Base-by-base conservation (phyloP, 1,140 invertebrate genomes). In the Tyrophagus putrescentiae region DNA sequence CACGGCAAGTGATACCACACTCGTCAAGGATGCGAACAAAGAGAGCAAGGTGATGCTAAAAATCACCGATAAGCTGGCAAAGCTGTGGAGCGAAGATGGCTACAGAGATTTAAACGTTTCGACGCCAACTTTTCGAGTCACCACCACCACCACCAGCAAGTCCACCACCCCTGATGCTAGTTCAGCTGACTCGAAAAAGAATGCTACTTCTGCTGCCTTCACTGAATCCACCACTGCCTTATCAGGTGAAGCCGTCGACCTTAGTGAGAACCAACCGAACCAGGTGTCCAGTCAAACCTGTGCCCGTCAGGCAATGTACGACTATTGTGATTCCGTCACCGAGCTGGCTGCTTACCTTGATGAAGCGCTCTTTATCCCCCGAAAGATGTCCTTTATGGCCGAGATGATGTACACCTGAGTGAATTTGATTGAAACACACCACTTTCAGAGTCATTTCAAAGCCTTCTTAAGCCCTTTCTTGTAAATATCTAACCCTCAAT, bases 361-460 rank as follows among this genome's bases (percentile, higher is more conserved):
- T 72, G 84, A 86, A 65, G 82, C 86, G 70, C 84, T 92, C 60
- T 84, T 92, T 78, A 90, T 93, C 76, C 89, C 89, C 63, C 89
- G 88, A 73, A 92, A 93, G 72, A 93, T 92, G 89, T 91, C 87
- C 32, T 82, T 83, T 52, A 92, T 92, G 88, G 89, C 89, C 57
- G 87, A 92, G 75, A 90, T 91, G 87, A 92, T 92, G 88, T 93
- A 93, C 71, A 91, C 87, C 75, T 93, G 64, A 54, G 42, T 42
- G 29, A n/a, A n/a, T n/a, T n/a, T n/a, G n/a, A n/a, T n/a, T n/a
- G n/a, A n/a, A n/a, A n/a, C n/a, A n/a, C n/a, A n/a, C n/a, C n/a
- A n/a, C n/a, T n/a, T n/a, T n/a, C n/a, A n/a, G n/a, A n/a, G n/a
- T n/a, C n/a, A n/a, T n/a, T n/a, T n/a, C n/a, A n/a, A n/a, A n/a